These are phyloP conservation scores for Stenopsyche tienmushanensis DNA, from an alignment of 1,140 invertebrate species.

Conservation along the genomic window DNA sequence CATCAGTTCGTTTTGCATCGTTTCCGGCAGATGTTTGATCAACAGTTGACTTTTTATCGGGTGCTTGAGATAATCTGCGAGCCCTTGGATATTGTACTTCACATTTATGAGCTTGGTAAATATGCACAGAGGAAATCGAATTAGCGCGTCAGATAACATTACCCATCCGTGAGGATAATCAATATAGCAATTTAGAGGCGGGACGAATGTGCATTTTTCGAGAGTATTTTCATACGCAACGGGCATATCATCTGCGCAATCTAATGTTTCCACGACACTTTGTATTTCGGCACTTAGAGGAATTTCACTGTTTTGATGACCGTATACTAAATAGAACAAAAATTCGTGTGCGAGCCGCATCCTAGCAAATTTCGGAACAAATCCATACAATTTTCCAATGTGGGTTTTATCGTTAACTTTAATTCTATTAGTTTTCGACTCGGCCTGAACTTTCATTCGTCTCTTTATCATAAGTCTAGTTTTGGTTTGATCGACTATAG, in stretches of 20 bases:
- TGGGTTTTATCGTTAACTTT: not conserved
- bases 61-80: slow-evolving; percentile 63
- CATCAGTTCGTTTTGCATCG: slow-evolving; percentile 58
- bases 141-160: slow-evolving; percentile 66
- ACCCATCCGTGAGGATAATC: slow-evolving; percentile 67
- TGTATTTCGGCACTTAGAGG: slow-evolving; percentile 47
- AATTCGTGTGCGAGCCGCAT: slow-evolving; percentile 65
- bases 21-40: slow-evolving; percentile 58
- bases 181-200: slow-evolving; percentile 60
- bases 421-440: not conserved
- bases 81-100: slow-evolving; percentile 56
- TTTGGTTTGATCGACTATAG: slow-evolving; percentile 26
- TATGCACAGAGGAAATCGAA: slow-evolving; percentile 67
- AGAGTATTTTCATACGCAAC: slow-evolving; percentile 45
- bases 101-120: slow-evolving; percentile 67
- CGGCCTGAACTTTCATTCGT: not conserved
- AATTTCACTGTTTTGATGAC: slow-evolving; percentile 53
- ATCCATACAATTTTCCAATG: slow-evolving; percentile 19
- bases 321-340: slow-evolving; percentile 67
- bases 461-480: slow-evolving; percentile 10
- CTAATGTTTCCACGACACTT: slow-evolving; percentile 33
- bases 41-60: slow-evolving; percentile 65
- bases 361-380: slow-evolving; percentile 64
- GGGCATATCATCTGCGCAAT: slow-evolving; percentile 23
- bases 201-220: slow-evolving; percentile 71